Evolutionary conservation across 2,888 invertebrate species (phyloP).

Genomic region (Leptinotarsa haldemani): DNA sequence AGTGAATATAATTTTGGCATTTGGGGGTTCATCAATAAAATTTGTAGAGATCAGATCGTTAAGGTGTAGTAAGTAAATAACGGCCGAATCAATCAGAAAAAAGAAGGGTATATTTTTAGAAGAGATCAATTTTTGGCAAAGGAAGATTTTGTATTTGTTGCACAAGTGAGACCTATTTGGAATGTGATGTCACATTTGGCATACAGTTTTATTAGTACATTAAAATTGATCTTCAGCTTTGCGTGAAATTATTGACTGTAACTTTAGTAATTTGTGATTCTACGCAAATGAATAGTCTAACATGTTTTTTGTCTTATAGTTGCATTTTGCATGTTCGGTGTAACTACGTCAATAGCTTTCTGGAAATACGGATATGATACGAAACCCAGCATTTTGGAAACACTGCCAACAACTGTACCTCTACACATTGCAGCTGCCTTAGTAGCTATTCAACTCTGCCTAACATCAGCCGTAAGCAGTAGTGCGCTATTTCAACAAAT

Average conservation of each 20-base stretch:
- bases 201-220: too few species aligned
- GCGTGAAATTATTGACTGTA: too few species aligned
- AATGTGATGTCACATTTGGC: not conserved
- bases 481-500: slow-evolving; percentile 86
- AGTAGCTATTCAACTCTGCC: slow-evolving; percentile 80
- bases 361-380: slow-evolving; percentile 74
- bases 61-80: too few species aligned
- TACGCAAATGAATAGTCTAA: not conserved
- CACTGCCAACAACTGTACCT: slow-evolving; percentile 72
- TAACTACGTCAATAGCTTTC: slow-evolving; percentile 74
- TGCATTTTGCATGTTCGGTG: slow-evolving; percentile 73
- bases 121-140: too few species aligned
- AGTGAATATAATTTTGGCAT: too few species aligned
- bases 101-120: too few species aligned
- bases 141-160: too few species aligned
- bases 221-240: too few species aligned
- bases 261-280: not conserved
- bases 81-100: too few species aligned
- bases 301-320: slow-evolving; percentile 58
- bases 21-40: too few species aligned
- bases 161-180: too few species aligned
- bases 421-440: slow-evolving; percentile 78
- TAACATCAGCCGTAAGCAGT: slow-evolving; percentile 82
- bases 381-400: slow-evolving; percentile 75
- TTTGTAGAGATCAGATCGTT: too few species aligned